Evolutionary conservation across 1,140 invertebrate genomes (phyloP).

Genomic region (Papilio xuthus): DNA sequence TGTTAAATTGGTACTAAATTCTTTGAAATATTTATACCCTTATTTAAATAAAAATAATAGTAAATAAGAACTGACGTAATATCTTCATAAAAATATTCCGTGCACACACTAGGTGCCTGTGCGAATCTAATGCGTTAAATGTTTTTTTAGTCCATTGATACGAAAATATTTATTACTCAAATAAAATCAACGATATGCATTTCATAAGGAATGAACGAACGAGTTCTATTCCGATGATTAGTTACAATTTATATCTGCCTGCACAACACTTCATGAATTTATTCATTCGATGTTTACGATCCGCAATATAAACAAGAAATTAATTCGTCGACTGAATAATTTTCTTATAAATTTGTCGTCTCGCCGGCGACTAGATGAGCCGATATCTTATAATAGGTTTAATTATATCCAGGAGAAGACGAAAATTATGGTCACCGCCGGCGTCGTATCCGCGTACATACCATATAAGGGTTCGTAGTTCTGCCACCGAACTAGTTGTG

Average conservation of each 20-base stretch:
- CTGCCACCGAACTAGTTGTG: conserved; percentile 68
- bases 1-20: background rate
- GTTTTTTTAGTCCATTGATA: conserved; percentile 9
- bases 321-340: conserved; percentile 36
- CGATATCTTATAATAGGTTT: conserved; percentile 35
- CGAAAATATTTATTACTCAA: background rate
- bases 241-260: conserved; percentile 27
- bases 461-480: conserved; percentile 67
- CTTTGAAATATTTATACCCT: background rate
- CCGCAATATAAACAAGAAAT: conserved; percentile 35
- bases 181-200: background rate
- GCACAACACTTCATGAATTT: conserved; percentile 30
- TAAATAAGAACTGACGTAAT: background rate
- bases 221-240: conserved; percentile 31
- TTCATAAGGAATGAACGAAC: conserved; percentile 8
- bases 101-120: background rate
- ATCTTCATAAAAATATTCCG: background rate
- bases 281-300: conserved; percentile 32
- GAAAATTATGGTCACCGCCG: conserved; percentile 51
- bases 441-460: conserved; percentile 56
- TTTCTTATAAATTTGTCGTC: conserved; percentile 44
- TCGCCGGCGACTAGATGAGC: conserved; percentile 41
- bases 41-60: background rate
- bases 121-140: background rate
- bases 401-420: conserved; percentile 23